Conservation (phyloP, 1,140 invertebrate species). For the Philotrypesis tridentata region DNA sequence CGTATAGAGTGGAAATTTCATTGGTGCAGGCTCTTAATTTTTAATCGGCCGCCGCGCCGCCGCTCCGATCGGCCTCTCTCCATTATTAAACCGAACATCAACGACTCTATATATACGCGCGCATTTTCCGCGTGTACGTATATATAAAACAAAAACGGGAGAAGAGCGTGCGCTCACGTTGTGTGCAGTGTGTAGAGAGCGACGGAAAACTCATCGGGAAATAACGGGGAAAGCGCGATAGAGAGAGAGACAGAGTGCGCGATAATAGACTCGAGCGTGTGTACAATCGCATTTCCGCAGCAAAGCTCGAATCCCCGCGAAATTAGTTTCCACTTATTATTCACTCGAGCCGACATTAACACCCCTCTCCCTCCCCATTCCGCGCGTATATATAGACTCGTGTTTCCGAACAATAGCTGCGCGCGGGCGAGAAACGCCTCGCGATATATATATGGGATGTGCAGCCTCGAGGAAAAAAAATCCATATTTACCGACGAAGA, state of each 20-base stretch:
- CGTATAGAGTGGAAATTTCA: not conserved
- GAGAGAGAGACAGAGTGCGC: no score
- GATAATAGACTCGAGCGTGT: not conserved
- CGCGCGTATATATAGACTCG: not conserved
- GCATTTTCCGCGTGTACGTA: no score
- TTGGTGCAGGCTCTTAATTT: not conserved
- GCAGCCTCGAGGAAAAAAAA: not conserved
- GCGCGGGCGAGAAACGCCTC: not conserved
- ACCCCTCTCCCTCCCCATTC: not conserved
- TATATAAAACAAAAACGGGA: no score
- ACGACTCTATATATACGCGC: no score
- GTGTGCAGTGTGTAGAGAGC: no score
- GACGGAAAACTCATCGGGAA: no score
- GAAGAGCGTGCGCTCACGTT: no score
- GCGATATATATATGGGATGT: no score
- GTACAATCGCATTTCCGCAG: not conserved
- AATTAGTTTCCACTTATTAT: conserved; percentile 48
- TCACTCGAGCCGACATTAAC: not conserved
- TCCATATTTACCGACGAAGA: not conserved
- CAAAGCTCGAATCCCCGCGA: not conserved
- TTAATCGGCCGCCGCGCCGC: no score
- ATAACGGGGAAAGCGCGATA: no score
- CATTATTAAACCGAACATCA: no score
- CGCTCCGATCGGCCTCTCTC: no score
- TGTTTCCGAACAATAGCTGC: not conserved